These are phyloP conservation scores for Callimorpha dominula DNA, from an alignment of 2,888 invertebrate genomes.

Conservation along the genomic window DNA sequence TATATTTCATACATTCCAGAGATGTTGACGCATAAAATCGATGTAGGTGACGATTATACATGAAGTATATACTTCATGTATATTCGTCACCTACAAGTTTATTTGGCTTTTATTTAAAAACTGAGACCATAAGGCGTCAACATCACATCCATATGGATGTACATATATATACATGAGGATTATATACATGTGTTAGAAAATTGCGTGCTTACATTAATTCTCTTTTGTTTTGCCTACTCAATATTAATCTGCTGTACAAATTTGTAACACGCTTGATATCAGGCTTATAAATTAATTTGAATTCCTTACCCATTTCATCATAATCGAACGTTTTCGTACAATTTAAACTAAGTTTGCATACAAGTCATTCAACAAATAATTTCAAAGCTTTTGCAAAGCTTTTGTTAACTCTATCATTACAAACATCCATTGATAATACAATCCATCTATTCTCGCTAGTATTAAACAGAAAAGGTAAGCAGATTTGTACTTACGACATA, in stretches of 20 bases:
- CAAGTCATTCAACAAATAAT: background rate
- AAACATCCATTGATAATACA: background rate
- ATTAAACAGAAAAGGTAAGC: background rate
- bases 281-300: slow-evolving; percentile 1
- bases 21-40: no score
- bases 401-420: background rate
- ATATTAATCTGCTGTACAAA: background rate
- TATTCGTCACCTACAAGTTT: no score
- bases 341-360: background rate
- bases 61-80: no score
- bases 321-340: background rate
- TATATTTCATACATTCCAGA: no score
- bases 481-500: background rate
- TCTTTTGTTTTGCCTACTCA: background rate
- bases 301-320: background rate
- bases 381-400: background rate
- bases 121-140: no score
- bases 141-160: background rate
- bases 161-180: background rate
- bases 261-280: background rate
- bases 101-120: no score
- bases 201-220: background rate
- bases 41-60: no score
- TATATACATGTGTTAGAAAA: background rate
- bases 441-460: background rate